Evolutionary conservation across 92 coral and sea anemone species (phyloP).

Genomic region (Pocillopora grandis): DNA sequence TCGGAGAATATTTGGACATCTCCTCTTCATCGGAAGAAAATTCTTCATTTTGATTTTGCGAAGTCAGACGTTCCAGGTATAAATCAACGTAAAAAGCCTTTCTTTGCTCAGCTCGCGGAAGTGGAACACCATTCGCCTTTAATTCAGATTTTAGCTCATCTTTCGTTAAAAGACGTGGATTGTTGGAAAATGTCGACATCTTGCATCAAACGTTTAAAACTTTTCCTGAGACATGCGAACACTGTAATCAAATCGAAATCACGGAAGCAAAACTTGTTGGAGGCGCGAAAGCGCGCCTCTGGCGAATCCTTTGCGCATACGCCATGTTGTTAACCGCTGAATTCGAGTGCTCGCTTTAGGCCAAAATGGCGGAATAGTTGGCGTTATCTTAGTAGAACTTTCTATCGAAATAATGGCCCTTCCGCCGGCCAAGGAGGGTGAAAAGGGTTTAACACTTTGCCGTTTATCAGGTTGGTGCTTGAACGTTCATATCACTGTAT

Average conservation of each 20-base stretch:
- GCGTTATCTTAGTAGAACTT: not conserved
- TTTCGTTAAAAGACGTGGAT: conserved; percentile 85
- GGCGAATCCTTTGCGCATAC: conserved; percentile 54
- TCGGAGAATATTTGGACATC: conserved; percentile 40
- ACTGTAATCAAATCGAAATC: conserved; percentile 12
- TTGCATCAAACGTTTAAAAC: not conserved
- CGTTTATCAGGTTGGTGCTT: conserved; percentile 70
- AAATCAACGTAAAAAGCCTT: conserved; percentile 86
- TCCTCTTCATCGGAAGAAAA: conserved; percentile 95
- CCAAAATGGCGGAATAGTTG: conserved; percentile 52
- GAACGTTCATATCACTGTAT: not conserved
- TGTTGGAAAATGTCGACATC: conserved; percentile 77
- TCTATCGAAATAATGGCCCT: conserved; percentile 42
- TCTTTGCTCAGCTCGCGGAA: conserved; percentile 85
- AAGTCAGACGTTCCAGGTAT: conserved; percentile 80
- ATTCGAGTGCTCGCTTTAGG: conserved; percentile 36
- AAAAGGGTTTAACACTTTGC: conserved; percentile 58
- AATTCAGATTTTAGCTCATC: conserved; percentile 84
- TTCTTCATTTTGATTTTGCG: conserved; percentile 51
- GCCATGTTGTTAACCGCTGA: conserved; percentile 53
- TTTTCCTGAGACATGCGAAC: not conserved
- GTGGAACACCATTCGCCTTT: conserved; percentile 66
- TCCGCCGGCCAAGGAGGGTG: conserved; percentile 63
- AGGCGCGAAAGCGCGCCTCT: conserved; percentile 54
- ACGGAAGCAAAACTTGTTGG: not conserved